These are phyloP conservation scores for Phylloscopus whistleri DNA, from an alignment of 2,113 vertebrate species.

Conservation along the genomic window DNA sequence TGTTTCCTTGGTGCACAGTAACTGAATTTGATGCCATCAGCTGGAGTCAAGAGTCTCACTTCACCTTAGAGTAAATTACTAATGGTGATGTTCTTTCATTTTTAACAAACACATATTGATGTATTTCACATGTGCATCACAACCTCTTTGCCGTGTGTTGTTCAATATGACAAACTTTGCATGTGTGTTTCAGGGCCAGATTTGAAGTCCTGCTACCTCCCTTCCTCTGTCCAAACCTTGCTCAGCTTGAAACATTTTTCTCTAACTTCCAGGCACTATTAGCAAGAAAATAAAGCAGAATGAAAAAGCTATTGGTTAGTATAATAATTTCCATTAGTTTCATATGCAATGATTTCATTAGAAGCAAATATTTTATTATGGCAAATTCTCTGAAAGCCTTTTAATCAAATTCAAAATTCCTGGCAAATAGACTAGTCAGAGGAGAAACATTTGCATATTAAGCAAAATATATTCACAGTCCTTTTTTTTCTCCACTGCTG, in stretches of 20 bases:
- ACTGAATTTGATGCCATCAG: not conserved
- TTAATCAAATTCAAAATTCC: not conserved
- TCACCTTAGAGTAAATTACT: not conserved
- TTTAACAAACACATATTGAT: not conserved
- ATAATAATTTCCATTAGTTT: not conserved
- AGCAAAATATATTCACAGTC: not conserved
- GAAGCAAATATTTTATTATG: not conserved
- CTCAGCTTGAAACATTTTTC: not conserved
- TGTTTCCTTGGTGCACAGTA: not conserved
- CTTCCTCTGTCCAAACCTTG: not conserved
- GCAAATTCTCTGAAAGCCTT: not conserved
- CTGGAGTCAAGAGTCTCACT: not conserved
- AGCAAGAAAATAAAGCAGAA: not conserved
- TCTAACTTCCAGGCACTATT: not conserved
- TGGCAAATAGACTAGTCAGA: not conserved
- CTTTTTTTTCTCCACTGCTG: not conserved
- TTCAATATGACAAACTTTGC: not conserved
- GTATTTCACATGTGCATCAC: not conserved
- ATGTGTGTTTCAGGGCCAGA: not conserved
- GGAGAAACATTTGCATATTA: not conserved
- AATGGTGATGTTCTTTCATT: not conserved
- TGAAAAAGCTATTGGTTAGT: not conserved
- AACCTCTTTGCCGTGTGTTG: not conserved
- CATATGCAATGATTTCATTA: not conserved
- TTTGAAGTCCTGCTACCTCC: not conserved